Percentiles rank a stretch among this genome's conserved stretches.
Evolutionary conservation across 1,140 invertebrate species (phyloP).

Genomic region (Zeugodacus cucurbitae): DNA sequence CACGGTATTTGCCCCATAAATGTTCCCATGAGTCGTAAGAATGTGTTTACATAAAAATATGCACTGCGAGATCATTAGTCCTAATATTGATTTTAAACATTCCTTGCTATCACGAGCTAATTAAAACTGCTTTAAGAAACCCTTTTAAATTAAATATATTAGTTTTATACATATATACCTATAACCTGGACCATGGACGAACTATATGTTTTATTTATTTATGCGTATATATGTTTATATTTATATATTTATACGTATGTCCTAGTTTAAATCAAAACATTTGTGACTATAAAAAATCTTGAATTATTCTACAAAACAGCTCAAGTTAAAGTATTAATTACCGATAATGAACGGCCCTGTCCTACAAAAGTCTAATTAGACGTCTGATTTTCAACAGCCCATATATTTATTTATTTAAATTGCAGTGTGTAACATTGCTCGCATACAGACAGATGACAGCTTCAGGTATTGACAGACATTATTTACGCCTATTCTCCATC

Average conservation of each 20-base stretch:
- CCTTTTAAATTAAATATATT: background rate
- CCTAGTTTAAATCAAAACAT: too few relatives aligned
- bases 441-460: background rate
- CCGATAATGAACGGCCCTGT: background rate
- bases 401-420: background rate
- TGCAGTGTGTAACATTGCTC: background rate
- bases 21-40: too few relatives aligned
- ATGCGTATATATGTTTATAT: background rate
- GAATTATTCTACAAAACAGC: background rate
- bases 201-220: background rate
- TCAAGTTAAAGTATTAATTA: background rate
- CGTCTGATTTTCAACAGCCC: background rate
- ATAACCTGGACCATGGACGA: too few relatives aligned
- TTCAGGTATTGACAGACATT: background rate
- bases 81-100: too few relatives aligned
- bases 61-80: too few relatives aligned
- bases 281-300: too few relatives aligned
- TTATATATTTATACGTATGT: background rate
- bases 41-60: too few relatives aligned
- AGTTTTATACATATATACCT: too few relatives aligned
- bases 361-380: background rate
- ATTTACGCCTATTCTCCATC: too few relatives aligned
- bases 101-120: background rate
- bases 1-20: too few relatives aligned
- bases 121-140: background rate